Evolutionary conservation across 92 coral and sea anemone species (phyloP).

Genomic region (Siderastrea siderea): DNA sequence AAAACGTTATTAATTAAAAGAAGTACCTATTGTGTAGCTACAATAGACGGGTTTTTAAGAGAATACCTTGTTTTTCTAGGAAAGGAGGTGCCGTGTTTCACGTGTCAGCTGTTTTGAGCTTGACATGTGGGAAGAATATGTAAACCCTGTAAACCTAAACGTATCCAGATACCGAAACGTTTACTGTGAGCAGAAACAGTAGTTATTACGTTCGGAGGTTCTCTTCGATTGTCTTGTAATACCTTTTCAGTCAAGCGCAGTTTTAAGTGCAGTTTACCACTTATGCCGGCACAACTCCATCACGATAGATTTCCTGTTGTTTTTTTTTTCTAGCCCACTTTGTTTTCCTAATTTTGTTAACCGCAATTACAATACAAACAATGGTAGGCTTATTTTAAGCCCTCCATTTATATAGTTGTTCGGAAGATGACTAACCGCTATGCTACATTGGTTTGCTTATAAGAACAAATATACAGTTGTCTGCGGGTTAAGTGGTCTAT

Average conservation of each 20-base stretch:
- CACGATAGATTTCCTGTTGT: slow-evolving; percentile 1
- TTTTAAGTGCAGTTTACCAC: too few species aligned
- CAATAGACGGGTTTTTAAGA: not conserved
- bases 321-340: not conserved
- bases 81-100: not conserved
- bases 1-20: not conserved
- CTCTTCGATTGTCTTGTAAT: not conserved
- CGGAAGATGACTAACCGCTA: too few species aligned
- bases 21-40: not conserved
- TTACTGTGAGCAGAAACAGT: not conserved
- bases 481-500: too few species aligned
- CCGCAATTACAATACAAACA: not conserved
- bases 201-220: too few species aligned
- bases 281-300: too few species aligned
- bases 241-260: too few species aligned
- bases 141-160: not conserved
- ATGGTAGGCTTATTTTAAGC: not conserved
- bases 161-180: too few species aligned
- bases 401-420: too few species aligned
- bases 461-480: too few species aligned
- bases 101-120: not conserved
- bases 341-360: not conserved
- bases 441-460: too few species aligned
- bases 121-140: not conserved
- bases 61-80: not conserved